Conservation (phyloP, 2,113 vertebrate genomes). For the Sitta europaea region DNA sequence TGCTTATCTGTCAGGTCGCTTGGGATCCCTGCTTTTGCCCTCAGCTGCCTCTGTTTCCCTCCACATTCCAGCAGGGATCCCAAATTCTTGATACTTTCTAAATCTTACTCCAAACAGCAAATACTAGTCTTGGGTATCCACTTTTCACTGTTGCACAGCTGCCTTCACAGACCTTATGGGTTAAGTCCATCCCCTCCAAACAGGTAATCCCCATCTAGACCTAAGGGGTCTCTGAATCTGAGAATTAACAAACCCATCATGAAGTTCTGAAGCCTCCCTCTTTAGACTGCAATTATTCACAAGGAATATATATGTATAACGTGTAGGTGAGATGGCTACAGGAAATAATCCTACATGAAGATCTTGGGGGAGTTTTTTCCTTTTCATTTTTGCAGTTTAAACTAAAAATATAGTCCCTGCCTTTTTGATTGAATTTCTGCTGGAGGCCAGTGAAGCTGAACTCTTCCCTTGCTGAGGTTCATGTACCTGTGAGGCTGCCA, state of each 20-base stretch:
- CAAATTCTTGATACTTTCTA: fast-evolving
- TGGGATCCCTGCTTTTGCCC: not conserved
- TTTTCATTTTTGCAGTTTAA: not conserved
- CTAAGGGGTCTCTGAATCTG: not conserved
- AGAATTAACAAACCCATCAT: not conserved
- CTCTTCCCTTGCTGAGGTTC: not conserved
- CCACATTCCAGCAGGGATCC: not conserved
- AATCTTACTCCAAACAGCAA: not conserved
- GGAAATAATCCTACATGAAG: not conserved
- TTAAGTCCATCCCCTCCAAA: not conserved
- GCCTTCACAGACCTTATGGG: not conserved
- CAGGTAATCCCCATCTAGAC: not conserved
- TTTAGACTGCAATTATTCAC: not conserved
- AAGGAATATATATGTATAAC: not conserved
- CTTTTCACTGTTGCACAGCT: not conserved
- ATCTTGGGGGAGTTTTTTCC: not conserved
- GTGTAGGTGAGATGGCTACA: not conserved
- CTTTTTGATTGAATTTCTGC: not conserved
- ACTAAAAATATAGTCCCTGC: not conserved
- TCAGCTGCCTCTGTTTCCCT: not conserved
- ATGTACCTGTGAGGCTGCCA: fast-evolving
- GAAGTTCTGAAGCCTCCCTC: not conserved
- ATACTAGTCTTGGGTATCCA: not conserved
- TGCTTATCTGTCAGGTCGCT: not conserved
- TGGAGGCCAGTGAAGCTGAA: not conserved